Base-by-base conservation (phyloP, 1,140 invertebrate species). In the Halotydeus destructor region DNA sequence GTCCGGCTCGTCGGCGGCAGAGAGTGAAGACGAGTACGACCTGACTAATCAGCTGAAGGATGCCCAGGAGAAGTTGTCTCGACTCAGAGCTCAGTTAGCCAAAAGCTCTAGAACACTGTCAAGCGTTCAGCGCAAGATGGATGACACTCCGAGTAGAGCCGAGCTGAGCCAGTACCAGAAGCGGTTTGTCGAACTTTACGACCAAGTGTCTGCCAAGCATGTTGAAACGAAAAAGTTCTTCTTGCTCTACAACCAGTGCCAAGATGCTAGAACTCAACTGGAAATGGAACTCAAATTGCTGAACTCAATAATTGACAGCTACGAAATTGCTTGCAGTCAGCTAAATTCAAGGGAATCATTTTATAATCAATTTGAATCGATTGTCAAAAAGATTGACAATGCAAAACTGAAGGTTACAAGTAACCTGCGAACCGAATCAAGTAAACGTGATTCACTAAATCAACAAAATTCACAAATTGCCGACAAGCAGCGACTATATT, bases 211-310 rank as follows among this genome's bases (percentile, higher is more conserved):
- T 44, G 75, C 77, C 22, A 93, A 85, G 54, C 85, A 96, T 54
- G 77, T 79, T 56, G 86, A 96, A 68, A 94, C 86, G 0, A 94
- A 94, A 59, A 84, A 94, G 63, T 91, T 86, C 65, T 96, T 86
- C 56, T 89, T 82, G 23, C 65, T 94, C 39, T 89, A 91, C 58
- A 97, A 97, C 61, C 86, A 81, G 4, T 63, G 96, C n/a, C 77
- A 86, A 57, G 88, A 94, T 62, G 82, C 80, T 3, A 80, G 83
- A 58, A 63, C 78, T 22, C 94, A 93, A 61, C 69, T 93, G 46
- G 75, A 74, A 34, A 93, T 88, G 57, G 88, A 96, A 64, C 66
- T 93, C 5, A 58, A 75, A 18, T 61, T 97, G 30, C 60, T 96
- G 5, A 91, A 94, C 65, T 94, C 86, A 0, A 86, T 96, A 48